A percentile compares a stretch with the other conserved stretches of the same genome.
These are phyloP conservation scores for Esox niger DNA, from an alignment of 2,113 vertebrate species.

Conservation along the genomic window DNA sequence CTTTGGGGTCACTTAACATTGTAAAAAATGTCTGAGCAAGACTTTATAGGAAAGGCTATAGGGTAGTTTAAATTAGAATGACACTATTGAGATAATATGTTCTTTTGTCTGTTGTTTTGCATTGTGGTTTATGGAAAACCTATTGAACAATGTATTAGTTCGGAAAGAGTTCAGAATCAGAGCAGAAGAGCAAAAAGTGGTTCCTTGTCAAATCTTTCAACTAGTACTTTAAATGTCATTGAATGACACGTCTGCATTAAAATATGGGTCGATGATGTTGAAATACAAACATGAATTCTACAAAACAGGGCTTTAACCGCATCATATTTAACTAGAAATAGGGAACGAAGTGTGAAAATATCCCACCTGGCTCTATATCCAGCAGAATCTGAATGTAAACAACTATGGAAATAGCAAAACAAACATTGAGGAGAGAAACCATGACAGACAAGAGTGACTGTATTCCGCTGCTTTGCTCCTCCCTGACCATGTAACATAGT, in stretches of 20 bases:
- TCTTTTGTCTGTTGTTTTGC: background rate
- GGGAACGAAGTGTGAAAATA: constrained; percentile 36
- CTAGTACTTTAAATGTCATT: background rate
- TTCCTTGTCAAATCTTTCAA: constrained; percentile 3
- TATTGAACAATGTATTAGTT: background rate
- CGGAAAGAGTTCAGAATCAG: background rate
- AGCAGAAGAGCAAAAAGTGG: background rate
- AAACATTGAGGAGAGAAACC: constrained; percentile 63
- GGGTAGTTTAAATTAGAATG: background rate
- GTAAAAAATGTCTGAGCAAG: background rate
- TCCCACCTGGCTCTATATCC: constrained; percentile 53
- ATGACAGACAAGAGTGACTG: constrained; percentile 47
- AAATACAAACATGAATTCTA: background rate
- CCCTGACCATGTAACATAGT: constrained; percentile 21
- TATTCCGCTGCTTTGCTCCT: constrained; percentile 36
- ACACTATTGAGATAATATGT: background rate
- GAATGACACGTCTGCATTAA: background rate
- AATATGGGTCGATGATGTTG: background rate
- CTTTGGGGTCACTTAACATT: background rate
- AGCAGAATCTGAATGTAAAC: constrained; percentile 44
- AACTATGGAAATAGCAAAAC: constrained; percentile 62
- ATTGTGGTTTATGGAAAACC: background rate
- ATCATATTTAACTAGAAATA: constrained; percentile 28
- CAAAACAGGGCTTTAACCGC: constrained; percentile 8
- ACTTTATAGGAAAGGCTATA: background rate